Evolutionary conservation across 2,113 vertebrate genomes (phyloP).

Genomic region (Junco hyemalis): DNA sequence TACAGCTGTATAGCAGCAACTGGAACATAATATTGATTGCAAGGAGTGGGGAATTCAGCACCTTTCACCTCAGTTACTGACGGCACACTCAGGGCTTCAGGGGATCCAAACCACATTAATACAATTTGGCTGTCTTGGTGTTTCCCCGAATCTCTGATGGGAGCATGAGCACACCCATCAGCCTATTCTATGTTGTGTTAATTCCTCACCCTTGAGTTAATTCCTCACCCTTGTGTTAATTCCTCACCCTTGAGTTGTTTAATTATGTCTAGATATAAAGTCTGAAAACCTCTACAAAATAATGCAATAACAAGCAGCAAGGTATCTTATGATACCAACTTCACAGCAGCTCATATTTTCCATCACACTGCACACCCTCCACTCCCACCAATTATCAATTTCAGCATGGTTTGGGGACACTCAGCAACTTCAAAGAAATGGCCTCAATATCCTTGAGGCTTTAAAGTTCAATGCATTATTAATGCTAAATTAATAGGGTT

Average conservation of each 20-base stretch:
- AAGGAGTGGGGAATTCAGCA: neutral
- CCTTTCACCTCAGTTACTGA: neutral
- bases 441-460: constrained; percentile 37
- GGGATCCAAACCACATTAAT: neutral
- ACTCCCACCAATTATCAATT: constrained; percentile 22
- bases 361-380: neutral
- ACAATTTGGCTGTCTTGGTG: neutral
- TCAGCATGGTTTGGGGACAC: neutral
- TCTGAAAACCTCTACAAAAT: neutral
- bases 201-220: neutral
- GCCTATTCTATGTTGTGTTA: neutral
- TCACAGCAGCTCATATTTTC: neutral
- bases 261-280: neutral
- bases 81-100: neutral
- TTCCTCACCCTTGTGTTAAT: neutral
- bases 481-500: constrained; percentile 58
- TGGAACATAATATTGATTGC: neutral
- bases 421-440: constrained; percentile 40
- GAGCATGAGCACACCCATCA: neutral
- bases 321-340: neutral
- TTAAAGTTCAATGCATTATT: constrained; percentile 49
- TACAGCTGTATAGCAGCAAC: neutral
- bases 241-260: neutral
- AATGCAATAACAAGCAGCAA: neutral
- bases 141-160: neutral